Base-by-base conservation (phyloP, 2,888 invertebrate genomes). In the Rhagonycha fulva region DNA sequence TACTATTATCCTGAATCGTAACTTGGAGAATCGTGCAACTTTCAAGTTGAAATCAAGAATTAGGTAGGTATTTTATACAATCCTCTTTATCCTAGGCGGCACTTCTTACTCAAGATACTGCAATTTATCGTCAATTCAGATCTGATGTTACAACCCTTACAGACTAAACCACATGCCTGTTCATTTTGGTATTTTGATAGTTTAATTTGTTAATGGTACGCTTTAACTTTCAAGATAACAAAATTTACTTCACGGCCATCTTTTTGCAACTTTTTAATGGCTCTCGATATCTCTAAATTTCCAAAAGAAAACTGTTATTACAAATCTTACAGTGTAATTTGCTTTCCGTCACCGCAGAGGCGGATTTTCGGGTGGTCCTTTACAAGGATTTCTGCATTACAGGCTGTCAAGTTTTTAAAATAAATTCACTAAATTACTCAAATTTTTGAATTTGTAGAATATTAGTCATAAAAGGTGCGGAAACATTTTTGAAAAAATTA, bases 41-140 rank as follows among this genome's bases (percentile, higher is more conserved):
- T 71, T 74, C 69, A 74, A 76, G 68, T 74, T 68, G 74, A 74
- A 76, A 76, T 76, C 76, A 76, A 76, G 76, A 76, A 76, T 76
- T 76, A 76, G 71, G 30, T 32, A 68, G 62, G 73, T 68, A 74
- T 74, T 70, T 75, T 70, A 75, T 69, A 72, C 71, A 70, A 70
- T 74, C 76, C 68, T 60, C 68, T 73, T 74, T 74, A 74, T 66
- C 66, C 28, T 69, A 62, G 63, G 63, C 63, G 69, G 32, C 70
- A 71, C 24, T 68, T 74, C 74, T 67, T 75, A 70, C 74, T 69
- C 61, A 71, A 75, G 71, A 71, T 76, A 74, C 71, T 72, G 69
- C 75, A 75, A 77, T 77, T 75, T 75, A 75, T 77, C 72, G 76
- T 70, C 47, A 72, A 72, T 72, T 70, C 72, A 67, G 70, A 76